phyloP scores from a whole-genome alignment of 2,113 vertebrate species.

The Cololabis saira region DNA sequence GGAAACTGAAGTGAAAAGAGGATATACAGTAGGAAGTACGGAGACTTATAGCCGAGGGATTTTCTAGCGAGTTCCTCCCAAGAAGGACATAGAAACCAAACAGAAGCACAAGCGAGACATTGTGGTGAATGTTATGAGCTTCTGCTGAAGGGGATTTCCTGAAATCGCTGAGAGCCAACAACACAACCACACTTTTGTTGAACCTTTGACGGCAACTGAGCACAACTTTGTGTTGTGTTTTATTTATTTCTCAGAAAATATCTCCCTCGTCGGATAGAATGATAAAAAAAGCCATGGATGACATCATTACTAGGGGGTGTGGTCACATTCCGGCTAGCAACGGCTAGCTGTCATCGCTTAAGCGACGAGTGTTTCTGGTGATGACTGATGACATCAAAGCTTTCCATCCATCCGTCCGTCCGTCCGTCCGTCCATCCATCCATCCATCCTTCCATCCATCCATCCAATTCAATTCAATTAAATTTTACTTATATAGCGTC shows the following conservation, averaged over 20 bases:
- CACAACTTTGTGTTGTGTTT: neutral
- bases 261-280: too few relatives aligned
- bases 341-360: too few relatives aligned
- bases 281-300: too few relatives aligned
- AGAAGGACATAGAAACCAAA: constrained; percentile 20
- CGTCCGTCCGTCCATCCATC: too few relatives aligned
- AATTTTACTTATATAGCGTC: too few relatives aligned
- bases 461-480: too few relatives aligned
- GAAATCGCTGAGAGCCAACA: constrained; percentile 10
- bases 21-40: constrained; percentile 8
- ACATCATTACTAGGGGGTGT: too few relatives aligned
- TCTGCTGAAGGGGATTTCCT: constrained; percentile 50
- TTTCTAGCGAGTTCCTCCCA: constrained; percentile 37
- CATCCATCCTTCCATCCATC: too few relatives aligned
- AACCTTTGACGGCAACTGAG: constrained; percentile 4
- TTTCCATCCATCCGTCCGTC: too few relatives aligned
- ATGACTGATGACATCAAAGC: too few relatives aligned
- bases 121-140: constrained; percentile 30
- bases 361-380: too few relatives aligned
- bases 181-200: neutral
- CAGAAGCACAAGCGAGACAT: constrained; percentile 35
- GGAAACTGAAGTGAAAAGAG: constrained; percentile 32
- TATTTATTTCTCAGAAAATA: constrained; percentile 7
- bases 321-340: too few relatives aligned
- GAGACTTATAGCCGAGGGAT: constrained; percentile 18